Evolutionary conservation across 2,888 invertebrate genomes (phyloP).

Genomic region (Catocala nupta): DNA sequence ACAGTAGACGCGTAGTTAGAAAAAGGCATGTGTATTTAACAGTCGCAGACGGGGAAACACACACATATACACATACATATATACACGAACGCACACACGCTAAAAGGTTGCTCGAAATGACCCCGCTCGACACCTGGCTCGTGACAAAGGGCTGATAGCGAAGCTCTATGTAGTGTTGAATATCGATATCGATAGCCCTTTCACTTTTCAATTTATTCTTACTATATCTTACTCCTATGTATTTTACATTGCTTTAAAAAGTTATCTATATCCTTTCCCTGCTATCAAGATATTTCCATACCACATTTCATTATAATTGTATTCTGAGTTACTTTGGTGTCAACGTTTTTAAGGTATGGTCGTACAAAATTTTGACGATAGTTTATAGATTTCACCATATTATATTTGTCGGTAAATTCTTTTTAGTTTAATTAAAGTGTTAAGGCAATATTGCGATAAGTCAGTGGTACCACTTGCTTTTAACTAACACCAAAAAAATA

Average conservation of each 20-base stretch:
- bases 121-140: slow-evolving; percentile 76
- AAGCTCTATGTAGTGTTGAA: slow-evolving; percentile 28
- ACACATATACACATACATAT: slow-evolving; percentile 36
- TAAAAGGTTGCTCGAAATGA: slow-evolving; percentile 50
- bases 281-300: no score
- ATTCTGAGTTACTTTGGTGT: no score
- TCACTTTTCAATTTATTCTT: not conserved
- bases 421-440: no score
- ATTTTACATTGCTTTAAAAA: no score
- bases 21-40: slow-evolving; percentile 40
- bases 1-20: slow-evolving; percentile 6
- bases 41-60: slow-evolving; percentile 38
- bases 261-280: not conserved
- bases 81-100: slow-evolving; percentile 39
- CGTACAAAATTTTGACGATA: no score
- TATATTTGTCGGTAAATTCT: no score
- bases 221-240: not conserved
- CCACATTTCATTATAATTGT: no score
- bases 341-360: no score
- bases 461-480: no score
- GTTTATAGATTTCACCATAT: no score
- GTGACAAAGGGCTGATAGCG: slow-evolving; percentile 67
- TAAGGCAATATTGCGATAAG: no score
- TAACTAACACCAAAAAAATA: no score
- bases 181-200: slow-evolving; percentile 46